phyloP scores from a whole-genome alignment of 2,113 vertebrate species.

The Heterotilapia buettikoferi region DNA sequence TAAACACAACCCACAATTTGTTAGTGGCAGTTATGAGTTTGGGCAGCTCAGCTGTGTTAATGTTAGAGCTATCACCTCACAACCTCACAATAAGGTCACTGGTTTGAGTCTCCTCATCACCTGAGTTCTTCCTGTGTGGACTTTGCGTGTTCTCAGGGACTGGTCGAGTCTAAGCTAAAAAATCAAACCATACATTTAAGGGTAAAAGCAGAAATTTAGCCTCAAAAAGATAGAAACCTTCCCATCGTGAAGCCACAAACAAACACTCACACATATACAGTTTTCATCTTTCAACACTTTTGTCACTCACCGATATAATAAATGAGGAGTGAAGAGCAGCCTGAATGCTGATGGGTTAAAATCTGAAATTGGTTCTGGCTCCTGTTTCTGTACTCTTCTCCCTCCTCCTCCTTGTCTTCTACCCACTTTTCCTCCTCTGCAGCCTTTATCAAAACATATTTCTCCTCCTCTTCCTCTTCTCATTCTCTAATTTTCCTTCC shows the following conservation, averaged over 20 bases:
- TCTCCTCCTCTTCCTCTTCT: background rate
- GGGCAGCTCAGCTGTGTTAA: background rate
- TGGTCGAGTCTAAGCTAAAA: background rate
- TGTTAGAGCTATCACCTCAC: background rate
- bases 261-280: background rate
- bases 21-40: background rate
- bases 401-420: background rate
- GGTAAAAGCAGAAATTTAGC: background rate
- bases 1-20: background rate
- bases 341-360: background rate
- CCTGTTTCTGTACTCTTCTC: background rate
- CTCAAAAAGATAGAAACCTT: background rate
- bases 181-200: background rate
- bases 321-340: background rate
- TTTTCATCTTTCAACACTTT: background rate
- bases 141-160: background rate
- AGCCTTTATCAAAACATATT: background rate
- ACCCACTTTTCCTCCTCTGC: background rate
- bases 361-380: background rate
- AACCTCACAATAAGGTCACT: background rate
- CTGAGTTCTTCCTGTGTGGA: background rate
- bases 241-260: accelerated
- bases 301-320: background rate
- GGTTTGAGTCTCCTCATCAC: background rate
- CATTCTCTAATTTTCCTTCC: background rate